Base-by-base conservation (phyloP, 2,797 vertebrate species). In the Siniperca scherzeri region DNA sequence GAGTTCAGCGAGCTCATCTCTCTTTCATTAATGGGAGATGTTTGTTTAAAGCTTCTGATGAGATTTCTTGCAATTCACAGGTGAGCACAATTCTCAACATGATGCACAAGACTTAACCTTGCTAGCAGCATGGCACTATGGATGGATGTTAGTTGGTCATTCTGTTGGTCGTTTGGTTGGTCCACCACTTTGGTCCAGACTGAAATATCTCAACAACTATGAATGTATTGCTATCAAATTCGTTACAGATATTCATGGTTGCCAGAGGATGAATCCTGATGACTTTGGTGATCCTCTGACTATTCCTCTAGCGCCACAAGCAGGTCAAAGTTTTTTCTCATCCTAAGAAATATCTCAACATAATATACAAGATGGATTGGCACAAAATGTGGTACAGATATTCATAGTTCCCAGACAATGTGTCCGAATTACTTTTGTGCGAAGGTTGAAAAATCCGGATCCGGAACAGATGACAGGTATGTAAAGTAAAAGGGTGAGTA, bases 1-100 rank as follows among this genome's bases (percentile, higher is more conserved):
- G 38, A 78, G 30, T 66, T 74, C 22, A 61, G 33, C 5, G 2
- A 61, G 50, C n/a, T 75, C 33, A 40, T 78, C 75, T 75, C 33
- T 71, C 44, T 83, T 61, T 61, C 17, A 60, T 21, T 65, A 25
- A 68, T 33, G 22, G 11, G 3, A 21, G 36, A 40, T 55, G 56
- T 36, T 75, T 75, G 36, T 78, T 74, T 17, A 40, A 40, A 48
- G 56, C 52, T 19, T 53, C 30, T 62, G 19, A 22, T n/a, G 13
- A 17, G 56, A 9, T 56, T 69, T 44, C 22, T 55, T 22, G 3
- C 1, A 4, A 38, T 56, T 3, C 13, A 70, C 46, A 75, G 21
- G 21, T 67, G 65, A 55, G 14, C 12, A 16, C 9, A 2, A 12
- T 30, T 14, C 40, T 38, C 46, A 36, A 33, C 10, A 52, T 10